These are phyloP conservation scores for Candidula unifasciata DNA, from an alignment of 2,888 invertebrate species.

Conservation along the genomic window DNA sequence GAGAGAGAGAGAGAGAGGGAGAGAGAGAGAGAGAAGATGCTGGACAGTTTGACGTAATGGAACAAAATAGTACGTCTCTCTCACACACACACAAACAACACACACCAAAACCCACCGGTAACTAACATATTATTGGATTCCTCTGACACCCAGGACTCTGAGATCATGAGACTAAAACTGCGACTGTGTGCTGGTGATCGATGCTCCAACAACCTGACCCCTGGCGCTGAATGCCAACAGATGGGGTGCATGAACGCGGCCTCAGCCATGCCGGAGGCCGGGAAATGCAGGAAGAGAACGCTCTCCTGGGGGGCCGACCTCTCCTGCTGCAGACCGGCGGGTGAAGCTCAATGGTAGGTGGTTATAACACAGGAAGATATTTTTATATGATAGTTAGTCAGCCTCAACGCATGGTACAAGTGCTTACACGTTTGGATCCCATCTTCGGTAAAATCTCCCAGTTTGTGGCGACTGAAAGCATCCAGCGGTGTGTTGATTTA, in stretches of 20 bases:
- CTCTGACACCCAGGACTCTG: conserved; percentile 40
- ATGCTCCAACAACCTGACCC: conserved; percentile 20
- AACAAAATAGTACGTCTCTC: neutral
- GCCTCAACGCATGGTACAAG: too few species aligned
- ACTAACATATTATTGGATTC: neutral
- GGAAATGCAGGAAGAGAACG: neutral
- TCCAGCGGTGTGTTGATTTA: too few species aligned
- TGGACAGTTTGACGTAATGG: too few species aligned
- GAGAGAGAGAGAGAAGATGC: conserved; percentile 43
- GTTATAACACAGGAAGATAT: too few species aligned
- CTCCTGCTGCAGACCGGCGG: neutral
- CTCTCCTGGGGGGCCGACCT: neutral
- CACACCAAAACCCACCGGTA: neutral
- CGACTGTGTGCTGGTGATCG: conserved; percentile 42
- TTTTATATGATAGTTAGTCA: too few species aligned
- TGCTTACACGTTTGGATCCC: too few species aligned
- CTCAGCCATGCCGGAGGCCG: neutral
- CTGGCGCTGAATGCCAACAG: neutral
- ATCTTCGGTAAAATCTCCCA: too few species aligned
- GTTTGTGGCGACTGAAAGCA: too few species aligned
- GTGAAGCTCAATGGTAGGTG: neutral
- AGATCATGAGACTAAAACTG: conserved; percentile 46
- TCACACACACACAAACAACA: too few species aligned
- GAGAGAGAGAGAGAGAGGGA: conserved; percentile 37
- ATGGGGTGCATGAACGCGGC: neutral